phyloP scores from a whole-genome alignment of 1,140 invertebrate genomes.

The Drosophila rhopaloa region DNA sequence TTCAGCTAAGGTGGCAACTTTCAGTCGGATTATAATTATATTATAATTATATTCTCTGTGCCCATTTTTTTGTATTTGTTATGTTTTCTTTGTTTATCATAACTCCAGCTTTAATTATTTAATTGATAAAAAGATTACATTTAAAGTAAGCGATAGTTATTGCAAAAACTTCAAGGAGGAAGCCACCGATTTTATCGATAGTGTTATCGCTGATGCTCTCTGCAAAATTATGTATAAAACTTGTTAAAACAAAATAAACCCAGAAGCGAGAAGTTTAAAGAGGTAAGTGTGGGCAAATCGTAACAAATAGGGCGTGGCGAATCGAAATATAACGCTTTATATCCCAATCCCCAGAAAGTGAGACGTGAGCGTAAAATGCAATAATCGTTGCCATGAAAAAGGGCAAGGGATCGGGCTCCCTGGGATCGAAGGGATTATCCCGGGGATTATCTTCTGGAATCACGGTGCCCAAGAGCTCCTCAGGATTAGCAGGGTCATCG shows the following conservation, averaged over 20 bases:
- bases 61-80: no score
- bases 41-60: no score
- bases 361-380: not conserved
- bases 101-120: no score
- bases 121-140: no score
- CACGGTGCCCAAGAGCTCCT: not conserved
- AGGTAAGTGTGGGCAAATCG: not conserved
- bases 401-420: conserved; percentile 2
- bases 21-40: no score
- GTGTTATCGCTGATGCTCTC: no score
- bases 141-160: no score
- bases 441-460: not conserved
- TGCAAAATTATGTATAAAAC: not conserved
- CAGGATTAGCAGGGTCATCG: not conserved
- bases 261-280: not conserved
- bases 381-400: conserved; percentile 7
- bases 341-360: not conserved
- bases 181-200: no score
- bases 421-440: conserved; percentile 1
- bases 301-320: not conserved
- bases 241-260: not conserved
- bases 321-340: not conserved
- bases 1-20: no score
- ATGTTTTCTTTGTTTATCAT: no score
- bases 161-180: no score